Conservation (phyloP, 1,140 invertebrate genomes). For the Papilio glaucus region DNA sequence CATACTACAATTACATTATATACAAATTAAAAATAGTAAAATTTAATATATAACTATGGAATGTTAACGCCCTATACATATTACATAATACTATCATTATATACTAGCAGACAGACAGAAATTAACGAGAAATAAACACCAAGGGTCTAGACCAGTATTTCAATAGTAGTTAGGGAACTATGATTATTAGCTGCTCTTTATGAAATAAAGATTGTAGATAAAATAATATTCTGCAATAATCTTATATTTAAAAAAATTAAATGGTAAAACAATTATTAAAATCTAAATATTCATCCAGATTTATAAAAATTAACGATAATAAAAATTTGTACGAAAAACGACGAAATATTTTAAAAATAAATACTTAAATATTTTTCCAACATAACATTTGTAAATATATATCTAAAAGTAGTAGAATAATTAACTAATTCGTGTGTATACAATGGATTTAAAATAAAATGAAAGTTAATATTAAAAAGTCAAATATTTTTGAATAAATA, state of each 20-base stretch:
- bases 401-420: constrained; percentile 18
- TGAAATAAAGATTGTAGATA: constrained; percentile 39
- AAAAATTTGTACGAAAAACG: constrained; percentile 33
- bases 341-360: constrained; percentile 34
- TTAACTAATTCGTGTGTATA: background rate
- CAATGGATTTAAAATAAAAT: too few species aligned
- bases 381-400: constrained; percentile 43
- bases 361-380: constrained; percentile 42
- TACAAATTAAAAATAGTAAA: constrained; percentile 3
- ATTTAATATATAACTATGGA: too few species aligned
- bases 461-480: too few species aligned
- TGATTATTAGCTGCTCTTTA: background rate
- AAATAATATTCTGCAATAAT: constrained; percentile 36
- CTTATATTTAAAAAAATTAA: constrained; percentile 18
- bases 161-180: too few species aligned
- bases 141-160: background rate
- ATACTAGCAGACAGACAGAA: background rate
- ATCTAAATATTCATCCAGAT: constrained; percentile 12
- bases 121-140: background rate
- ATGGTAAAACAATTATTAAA: constrained; percentile 18
- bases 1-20: background rate
- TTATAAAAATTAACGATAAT: constrained; percentile 18
- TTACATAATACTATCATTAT: background rate
- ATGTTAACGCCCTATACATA: background rate
- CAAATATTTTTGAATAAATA: too few species aligned